These are phyloP conservation scores for Frankliniella intonsa DNA, from an alignment of 2,888 invertebrate species.

Conservation along the genomic window DNA sequence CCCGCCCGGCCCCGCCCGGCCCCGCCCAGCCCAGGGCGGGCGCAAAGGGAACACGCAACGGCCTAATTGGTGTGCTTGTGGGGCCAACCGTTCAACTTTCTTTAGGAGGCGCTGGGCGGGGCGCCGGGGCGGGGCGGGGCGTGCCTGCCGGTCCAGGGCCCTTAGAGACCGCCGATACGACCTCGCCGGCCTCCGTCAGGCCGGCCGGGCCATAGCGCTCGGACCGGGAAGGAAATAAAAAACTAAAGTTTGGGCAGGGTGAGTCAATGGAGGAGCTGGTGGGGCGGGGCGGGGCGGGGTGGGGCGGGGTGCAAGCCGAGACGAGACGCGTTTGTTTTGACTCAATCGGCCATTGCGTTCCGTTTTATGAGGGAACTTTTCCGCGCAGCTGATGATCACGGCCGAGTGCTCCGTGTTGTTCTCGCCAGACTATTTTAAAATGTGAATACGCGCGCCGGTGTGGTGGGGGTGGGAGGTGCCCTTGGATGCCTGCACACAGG, in stretches of 20 bases:
- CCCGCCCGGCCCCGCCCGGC: too few species aligned
- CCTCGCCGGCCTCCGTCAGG: too few species aligned
- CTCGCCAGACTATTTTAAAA: conserved; percentile 5
- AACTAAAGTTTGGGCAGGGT: too few species aligned
- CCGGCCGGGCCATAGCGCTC: too few species aligned
- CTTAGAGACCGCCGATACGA: too few species aligned
- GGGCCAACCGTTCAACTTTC: conserved; percentile 7
- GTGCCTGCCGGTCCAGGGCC: too few species aligned
- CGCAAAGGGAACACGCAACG: not conserved
- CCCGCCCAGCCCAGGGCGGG: too few species aligned
- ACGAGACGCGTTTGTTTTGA: not conserved
- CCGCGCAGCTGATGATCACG: conserved; percentile 1
- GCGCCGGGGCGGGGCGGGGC: not conserved
- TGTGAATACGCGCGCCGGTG: not conserved
- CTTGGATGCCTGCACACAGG: not conserved
- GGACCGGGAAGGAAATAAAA: too few species aligned
- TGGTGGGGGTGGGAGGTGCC: not conserved
- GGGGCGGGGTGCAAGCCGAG: not conserved
- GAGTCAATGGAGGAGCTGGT: too few species aligned
- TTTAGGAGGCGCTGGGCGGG: not conserved
- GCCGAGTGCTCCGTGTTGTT: not conserved
- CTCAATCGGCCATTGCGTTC: conserved; percentile 1
- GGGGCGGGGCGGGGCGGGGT: not conserved
- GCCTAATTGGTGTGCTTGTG: conserved; percentile 8
- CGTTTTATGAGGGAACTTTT: conserved; percentile 6